phyloP scores from a whole-genome alignment of 2,888 invertebrate genomes.

The Busseola fusca region DNA sequence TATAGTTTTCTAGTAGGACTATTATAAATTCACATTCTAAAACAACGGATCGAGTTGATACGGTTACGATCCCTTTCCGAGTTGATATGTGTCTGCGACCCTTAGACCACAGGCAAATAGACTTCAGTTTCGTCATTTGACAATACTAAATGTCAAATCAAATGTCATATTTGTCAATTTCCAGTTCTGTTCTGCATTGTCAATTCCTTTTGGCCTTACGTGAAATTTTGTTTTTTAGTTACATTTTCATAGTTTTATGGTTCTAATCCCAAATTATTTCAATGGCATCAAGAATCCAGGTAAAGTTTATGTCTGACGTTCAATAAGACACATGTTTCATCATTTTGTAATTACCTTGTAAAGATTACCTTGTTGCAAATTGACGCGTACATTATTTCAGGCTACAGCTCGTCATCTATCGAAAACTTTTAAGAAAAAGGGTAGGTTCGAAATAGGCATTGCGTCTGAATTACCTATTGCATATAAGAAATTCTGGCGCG shows the following conservation, averaged over 20 bases:
- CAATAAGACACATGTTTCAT: slow-evolving; percentile 61
- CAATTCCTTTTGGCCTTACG: slow-evolving; percentile 31
- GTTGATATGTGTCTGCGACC: no score
- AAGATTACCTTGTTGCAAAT: slow-evolving; percentile 66
- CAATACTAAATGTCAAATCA: slow-evolving; percentile 29
- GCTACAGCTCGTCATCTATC: slow-evolving; percentile 84
- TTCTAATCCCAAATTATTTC: slow-evolving; percentile 66
- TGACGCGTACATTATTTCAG: slow-evolving; percentile 73
- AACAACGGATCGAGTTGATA: no score
- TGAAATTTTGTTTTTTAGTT: slow-evolving; percentile 52
- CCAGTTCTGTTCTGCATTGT: slow-evolving; percentile 20
- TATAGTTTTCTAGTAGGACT: no score
- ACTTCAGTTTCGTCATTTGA: slow-evolving; percentile 11
- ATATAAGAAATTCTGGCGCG: slow-evolving; percentile 95
- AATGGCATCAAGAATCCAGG: slow-evolving; percentile 85
- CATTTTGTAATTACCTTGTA: slow-evolving; percentile 62
- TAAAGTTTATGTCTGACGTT: slow-evolving; percentile 48
- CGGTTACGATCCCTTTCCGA: no score
- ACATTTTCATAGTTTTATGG: slow-evolving; percentile 61
- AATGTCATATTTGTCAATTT: slow-evolving; percentile 21
- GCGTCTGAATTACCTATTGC: slow-evolving; percentile 92
- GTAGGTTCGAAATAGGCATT: slow-evolving; percentile 90
- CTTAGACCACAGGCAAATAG: background rate
- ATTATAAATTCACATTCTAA: no score
- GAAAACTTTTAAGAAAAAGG: slow-evolving; percentile 86